Percentiles rank a stretch among this genome's conserved stretches.
Conservation (phyloP, 2,888 invertebrate species). For the Deilephila porcellus region DNA sequence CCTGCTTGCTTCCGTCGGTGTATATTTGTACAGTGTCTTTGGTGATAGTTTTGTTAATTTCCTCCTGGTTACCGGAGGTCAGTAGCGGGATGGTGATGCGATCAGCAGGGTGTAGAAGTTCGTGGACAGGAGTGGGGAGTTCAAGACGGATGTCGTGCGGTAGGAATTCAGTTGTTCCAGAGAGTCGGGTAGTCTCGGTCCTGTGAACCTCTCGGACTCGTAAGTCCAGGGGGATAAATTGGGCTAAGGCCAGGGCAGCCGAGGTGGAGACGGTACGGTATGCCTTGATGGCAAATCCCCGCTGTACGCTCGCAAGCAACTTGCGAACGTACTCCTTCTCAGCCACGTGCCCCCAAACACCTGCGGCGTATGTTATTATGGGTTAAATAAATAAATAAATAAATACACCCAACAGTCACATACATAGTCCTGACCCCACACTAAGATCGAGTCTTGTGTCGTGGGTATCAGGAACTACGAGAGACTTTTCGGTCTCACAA, state of each 20-base stretch:
- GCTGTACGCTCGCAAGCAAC: not conserved
- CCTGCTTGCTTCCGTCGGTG: not conserved
- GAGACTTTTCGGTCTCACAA: too few species aligned
- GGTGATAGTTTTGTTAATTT: not conserved
- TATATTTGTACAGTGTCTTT: not conserved
- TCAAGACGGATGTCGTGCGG: not conserved
- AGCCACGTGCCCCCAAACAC: too few species aligned
- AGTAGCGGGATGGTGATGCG: not conserved
- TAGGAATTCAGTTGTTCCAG: too few species aligned
- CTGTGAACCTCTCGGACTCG: not conserved
- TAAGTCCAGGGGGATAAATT: not conserved
- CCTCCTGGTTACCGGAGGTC: not conserved
- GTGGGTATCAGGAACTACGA: too few species aligned
- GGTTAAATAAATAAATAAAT: too few species aligned
- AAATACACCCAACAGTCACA: too few species aligned
- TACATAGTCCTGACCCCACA: too few species aligned
- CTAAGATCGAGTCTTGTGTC: too few species aligned
- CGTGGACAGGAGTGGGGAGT: not conserved
- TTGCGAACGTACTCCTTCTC: too few species aligned
- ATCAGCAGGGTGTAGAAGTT: not conserved
- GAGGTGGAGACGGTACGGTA: too few species aligned
- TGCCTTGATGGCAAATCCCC: not conserved
- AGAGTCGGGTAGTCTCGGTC: not conserved
- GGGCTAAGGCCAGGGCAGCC: not conserved
- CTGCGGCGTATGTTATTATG: too few species aligned